Base-by-base conservation (phyloP, 1,140 invertebrate genomes). In the Leucophenga varia region DNA sequence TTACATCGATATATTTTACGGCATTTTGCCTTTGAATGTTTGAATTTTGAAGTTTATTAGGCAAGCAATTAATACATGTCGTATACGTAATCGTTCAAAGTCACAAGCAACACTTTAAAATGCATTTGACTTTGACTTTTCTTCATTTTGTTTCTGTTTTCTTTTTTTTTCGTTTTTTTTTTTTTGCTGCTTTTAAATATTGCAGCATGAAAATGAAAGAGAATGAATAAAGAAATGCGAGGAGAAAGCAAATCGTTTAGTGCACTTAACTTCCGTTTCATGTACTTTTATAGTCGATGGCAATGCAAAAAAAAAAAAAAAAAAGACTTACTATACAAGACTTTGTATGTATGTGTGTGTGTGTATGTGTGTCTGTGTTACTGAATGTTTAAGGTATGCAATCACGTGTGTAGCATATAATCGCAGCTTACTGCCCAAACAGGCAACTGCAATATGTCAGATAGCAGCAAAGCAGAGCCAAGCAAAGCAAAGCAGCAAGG, bases 221-320 rank as follows among this genome's bases (percentile, higher is more conserved):
- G n/a, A n/a, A n/a, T n/a, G n/a, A n/a, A n/a, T n/a, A n/a, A n/a
- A n/a, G n/a, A n/a, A n/a, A n/a, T n/a, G n/a, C n/a, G n/a, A n/a
- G n/a, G n/a, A n/a, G n/a, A 63, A 65, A 65, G 63, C 64, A 59
- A 65, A 65, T 65, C 63, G 64, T 67, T 65, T 65, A 65, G 63
- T 54, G 63, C 50, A 43, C 56, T 47, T 58, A 17, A 47, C 63
- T 65, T 65, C 63, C 63, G 63, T 59, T 59, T 50, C 40, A 36
- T 49, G 61, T 60, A n/a, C n/a, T n/a, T n/a, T n/a, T n/a, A n/a
- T n/a, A n/a, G n/a, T n/a, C n/a, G n/a, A n/a, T n/a, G n/a, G n/a
- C n/a, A n/a, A n/a, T n/a, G n/a, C n/a, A n/a, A n/a, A n/a, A n/a
- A n/a, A n/a, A n/a, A n/a, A n/a, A n/a, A n/a, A n/a, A n/a, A n/a